Evolutionary conservation across 2,797 vertebrate species (phyloP).

Genomic region (Graptemys geographica): DNA sequence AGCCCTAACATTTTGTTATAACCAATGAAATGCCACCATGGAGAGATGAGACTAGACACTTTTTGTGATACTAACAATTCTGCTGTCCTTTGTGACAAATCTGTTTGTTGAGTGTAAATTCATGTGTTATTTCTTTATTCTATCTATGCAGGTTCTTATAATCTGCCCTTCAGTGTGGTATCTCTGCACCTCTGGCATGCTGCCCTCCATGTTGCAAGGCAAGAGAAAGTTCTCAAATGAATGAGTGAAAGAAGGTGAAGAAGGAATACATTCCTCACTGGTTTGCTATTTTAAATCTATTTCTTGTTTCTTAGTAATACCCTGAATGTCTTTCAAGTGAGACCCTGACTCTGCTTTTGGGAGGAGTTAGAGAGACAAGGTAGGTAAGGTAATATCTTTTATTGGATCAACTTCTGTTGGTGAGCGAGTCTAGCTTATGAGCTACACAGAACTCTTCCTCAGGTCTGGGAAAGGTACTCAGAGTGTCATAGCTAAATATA

Average conservation of each 20-base stretch:
- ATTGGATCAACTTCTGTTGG: no score
- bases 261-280: neutral
- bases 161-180: neutral
- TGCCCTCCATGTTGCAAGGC: neutral
- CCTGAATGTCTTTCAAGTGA: neutral
- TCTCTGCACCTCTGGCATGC: neutral
- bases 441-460: neutral
- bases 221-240: neutral
- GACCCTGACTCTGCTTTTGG: neutral
- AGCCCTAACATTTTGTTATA: neutral
- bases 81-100: neutral
- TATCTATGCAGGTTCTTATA: neutral
- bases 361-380: no score
- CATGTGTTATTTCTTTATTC: neutral
- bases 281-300: neutral
- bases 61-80: neutral
- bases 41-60: neutral
- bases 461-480: no score
- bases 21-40: accelerated
- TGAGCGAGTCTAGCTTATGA: neutral
- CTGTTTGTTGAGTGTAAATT: neutral
- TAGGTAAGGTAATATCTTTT: no score
- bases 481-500: neutral
- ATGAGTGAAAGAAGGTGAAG: neutral
- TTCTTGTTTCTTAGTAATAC: neutral